Evolutionary conservation across 2,113 vertebrate species (phyloP).

Genomic region (Hymenochirus boettgeri): DNA sequence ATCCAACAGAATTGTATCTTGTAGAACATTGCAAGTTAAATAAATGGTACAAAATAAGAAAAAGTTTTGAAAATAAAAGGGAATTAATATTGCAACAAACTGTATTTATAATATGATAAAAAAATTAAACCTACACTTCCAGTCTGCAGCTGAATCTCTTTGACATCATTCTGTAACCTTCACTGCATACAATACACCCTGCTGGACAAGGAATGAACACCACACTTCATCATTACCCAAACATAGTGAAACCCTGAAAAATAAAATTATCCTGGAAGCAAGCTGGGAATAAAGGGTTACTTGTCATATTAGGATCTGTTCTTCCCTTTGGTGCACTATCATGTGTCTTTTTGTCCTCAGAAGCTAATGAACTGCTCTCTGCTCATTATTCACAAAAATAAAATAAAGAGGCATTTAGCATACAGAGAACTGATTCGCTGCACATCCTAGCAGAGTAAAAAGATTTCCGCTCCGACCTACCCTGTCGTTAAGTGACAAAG

Average conservation of each 20-base stretch:
- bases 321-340: constrained; percentile 75
- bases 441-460: constrained; percentile 66
- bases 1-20: too few relatives aligned
- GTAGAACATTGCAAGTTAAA: too few relatives aligned
- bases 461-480: constrained; percentile 65
- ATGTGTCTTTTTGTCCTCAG: constrained; percentile 54
- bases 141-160: too few relatives aligned
- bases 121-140: too few relatives aligned
- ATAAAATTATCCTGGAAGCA: too few relatives aligned
- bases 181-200: neutral
- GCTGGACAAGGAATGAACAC: neutral
- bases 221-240: neutral
- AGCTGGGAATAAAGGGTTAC: constrained; percentile 55
- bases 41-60: too few relatives aligned
- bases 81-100: too few relatives aligned
- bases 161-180: too few relatives aligned
- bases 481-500: constrained; percentile 54
- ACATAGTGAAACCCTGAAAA: too few relatives aligned
- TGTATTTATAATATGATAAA: too few relatives aligned
- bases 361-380: constrained; percentile 81
- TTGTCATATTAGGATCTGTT: constrained; percentile 93
- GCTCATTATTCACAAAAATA: constrained; percentile 80
- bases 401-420: constrained; percentile 73
- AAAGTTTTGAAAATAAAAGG: too few relatives aligned
- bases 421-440: constrained; percentile 69